These are phyloP conservation scores for Diglossa cyanea DNA, from an alignment of 2,797 vertebrate genomes.

Conservation along the genomic window DNA sequence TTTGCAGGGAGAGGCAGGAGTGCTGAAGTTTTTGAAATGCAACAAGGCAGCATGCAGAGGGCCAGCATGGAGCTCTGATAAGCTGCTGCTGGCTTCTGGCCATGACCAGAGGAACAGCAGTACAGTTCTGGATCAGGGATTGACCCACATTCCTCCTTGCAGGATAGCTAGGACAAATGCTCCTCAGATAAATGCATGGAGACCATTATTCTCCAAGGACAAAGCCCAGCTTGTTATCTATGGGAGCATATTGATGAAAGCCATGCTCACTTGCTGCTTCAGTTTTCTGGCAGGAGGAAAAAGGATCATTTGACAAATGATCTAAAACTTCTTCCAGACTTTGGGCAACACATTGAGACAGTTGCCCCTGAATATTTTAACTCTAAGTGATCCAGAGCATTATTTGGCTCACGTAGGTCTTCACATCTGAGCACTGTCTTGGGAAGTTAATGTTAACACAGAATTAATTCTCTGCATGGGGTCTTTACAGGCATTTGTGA, in stretches of 20 bases:
- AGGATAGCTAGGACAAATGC: constrained; percentile 9
- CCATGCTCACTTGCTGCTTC: neutral
- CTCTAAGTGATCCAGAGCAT: neutral
- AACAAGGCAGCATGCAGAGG: neutral
- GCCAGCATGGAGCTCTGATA: neutral
- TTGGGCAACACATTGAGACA: neutral
- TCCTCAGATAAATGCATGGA: neutral
- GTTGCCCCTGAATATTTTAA: neutral
- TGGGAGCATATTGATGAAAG: neutral
- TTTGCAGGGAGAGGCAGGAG: neutral
- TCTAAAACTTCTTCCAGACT: neutral
- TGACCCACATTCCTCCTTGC: constrained; percentile 49
- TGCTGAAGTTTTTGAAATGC: neutral
- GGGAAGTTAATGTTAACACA: neutral
- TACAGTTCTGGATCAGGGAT: neutral
- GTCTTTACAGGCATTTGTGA: neutral
- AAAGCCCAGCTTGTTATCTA: constrained; percentile 14
- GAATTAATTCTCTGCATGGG: neutral
- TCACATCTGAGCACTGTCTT: neutral
- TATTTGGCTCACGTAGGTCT: neutral
- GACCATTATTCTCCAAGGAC: neutral
- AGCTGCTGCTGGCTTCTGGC: constrained; percentile 25
- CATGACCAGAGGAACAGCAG: neutral
- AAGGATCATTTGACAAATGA: neutral
- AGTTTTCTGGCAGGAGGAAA: neutral